Percentiles rank a stretch among this genome's conserved stretches.
Conservation (phyloP, 2,113 vertebrate genomes). For the Salvelinus fontinalis region DNA sequence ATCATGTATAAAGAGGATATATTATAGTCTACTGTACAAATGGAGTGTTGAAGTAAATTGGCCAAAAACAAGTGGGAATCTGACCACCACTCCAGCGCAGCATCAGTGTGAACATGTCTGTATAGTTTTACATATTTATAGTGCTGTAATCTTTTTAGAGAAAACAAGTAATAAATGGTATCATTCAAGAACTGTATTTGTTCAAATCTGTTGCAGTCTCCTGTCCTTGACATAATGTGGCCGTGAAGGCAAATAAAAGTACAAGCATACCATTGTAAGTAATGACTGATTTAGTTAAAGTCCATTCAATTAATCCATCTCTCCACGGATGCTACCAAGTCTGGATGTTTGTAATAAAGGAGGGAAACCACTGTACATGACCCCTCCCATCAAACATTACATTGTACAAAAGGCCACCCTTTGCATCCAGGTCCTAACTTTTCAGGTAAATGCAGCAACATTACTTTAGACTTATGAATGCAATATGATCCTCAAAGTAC, state of each 20-base stretch:
- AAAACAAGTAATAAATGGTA: conserved; percentile 37
- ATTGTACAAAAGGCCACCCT: neutral
- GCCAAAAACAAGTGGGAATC: conserved; percentile 5
- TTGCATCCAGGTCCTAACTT: neutral
- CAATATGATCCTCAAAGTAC: neutral
- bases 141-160: conserved; percentile 21
- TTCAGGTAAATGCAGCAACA: neutral
- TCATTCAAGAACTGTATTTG: conserved; percentile 10
- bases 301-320: no score
- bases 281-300: no score
- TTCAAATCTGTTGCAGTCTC: neutral
- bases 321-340: no score
- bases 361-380: neutral
- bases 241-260: no score
- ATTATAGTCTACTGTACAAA: neutral
- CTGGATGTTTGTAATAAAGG: no score
- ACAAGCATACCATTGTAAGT: no score
- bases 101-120: conserved; percentile 24
- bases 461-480: neutral
- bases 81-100: conserved; percentile 16
- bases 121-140: conserved; percentile 26
- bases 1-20: neutral
- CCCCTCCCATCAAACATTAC: neutral
- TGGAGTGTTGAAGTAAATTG: neutral
- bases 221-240: no score